Conservation (phyloP, 1,140 invertebrate species). For the Camponotus vicinus region DNA sequence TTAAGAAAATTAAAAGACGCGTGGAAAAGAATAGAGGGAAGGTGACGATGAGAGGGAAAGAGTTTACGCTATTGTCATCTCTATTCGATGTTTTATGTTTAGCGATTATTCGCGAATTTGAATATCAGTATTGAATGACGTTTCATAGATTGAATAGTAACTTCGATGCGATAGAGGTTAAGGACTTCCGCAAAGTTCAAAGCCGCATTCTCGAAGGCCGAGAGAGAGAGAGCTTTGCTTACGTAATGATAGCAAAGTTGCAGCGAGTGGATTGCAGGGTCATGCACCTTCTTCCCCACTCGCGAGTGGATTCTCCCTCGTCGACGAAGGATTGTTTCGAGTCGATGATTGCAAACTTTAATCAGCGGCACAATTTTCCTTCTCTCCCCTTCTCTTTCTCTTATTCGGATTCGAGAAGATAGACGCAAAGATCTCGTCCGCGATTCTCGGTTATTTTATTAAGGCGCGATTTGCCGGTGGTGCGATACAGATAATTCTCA, state of each 20-base stretch:
- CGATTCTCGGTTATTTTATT: conserved; percentile 63
- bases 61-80: not conserved
- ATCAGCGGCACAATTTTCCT: conserved; percentile 52
- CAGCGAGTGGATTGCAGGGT: conserved; percentile 57
- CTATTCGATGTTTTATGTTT: not conserved
- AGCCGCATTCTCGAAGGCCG: conserved; percentile 12
- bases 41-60: too few relatives aligned
- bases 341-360: conserved; percentile 60
- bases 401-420: conserved; percentile 18
- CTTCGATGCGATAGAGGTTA: not conserved
- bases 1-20: not conserved
- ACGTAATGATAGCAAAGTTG: conserved; percentile 56
- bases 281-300: conserved; percentile 66
- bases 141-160: not conserved
- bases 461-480: conserved; percentile 19
- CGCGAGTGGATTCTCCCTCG: conserved; percentile 44
- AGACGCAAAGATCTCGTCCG: conserved; percentile 61
- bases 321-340: conserved; percentile 29
- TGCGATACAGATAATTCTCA: conserved; percentile 28
- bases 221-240: not conserved
- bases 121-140: conserved; percentile 2
- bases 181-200: conserved; percentile 29
- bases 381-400: not conserved
- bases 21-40: too few relatives aligned
- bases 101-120: not conserved